Base-by-base conservation (phyloP, 30 jellyfish, hydroid and myxozoan genomes). In the Aurelia sp. region DNA sequence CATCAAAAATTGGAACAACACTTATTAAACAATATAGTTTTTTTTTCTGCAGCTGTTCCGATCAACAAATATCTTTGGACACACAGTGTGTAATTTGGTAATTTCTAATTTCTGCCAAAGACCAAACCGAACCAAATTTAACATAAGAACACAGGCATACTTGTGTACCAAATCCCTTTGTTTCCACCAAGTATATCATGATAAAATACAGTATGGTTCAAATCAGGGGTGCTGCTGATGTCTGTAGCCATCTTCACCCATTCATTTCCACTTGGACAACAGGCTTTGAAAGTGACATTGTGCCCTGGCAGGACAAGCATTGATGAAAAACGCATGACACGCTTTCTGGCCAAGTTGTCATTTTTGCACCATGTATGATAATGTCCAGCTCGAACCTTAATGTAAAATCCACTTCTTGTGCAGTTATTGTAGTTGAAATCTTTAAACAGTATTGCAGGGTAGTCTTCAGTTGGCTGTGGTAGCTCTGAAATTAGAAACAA, bases 241-340 rank as follows among this genome's bases (percentile, higher is more conserved):
- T 73, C 87, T 41, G 71, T 63, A 38, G 80, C 97, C 75, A 81
- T 52, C 65, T 80, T 83, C 27, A 63, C 20, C 89, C 91, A 94
- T 19, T 94, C 83, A 69, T 88, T 84, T 6, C 99, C 99, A 79
- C 99, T 94, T 0, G 99, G 99, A 55, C 99, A 94, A 57, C 99
- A 94, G 20, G 96, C 97, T 50, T 97, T 89, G 81, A 94, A 94
- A 12, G 99, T 89, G 60, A 94, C 91, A 27, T 94, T 85, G 35
- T 60, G 76, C 5, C 95, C 97, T 11, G 97, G 97, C 78, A 89
- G 72, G 63, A 94, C 93, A 78, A 94, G 93, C 91, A 94, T 83
- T 1, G 99, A 94, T 17, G 91, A 40, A 61, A 77, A 88, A 3
- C 85, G 76, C 88, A 88, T 71, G 40, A 22, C 63, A 9, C 91